Evolutionary conservation across 2,113 vertebrate species (phyloP), one percentile per base, ranked within the genome.

Genomic region (Protobothrops mucrosquamatus): DNA sequence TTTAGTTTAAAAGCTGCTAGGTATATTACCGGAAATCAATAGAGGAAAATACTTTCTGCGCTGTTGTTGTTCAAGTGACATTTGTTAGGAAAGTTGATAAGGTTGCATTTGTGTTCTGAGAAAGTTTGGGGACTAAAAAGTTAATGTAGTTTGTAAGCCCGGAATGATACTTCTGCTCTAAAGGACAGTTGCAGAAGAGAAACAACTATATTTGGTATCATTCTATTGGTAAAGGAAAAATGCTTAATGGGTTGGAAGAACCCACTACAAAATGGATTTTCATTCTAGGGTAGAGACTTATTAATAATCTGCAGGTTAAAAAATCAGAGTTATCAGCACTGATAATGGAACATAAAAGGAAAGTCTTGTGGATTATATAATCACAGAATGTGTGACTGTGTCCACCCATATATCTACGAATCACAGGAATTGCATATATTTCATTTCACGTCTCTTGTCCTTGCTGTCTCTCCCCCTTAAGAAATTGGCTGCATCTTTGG

Each of bases 291-390:
- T 91, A 88, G 85, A 91, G 64, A 88, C 61, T 88, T 93, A 93
- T 89, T 93, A 88, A 93, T 59, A 88, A 91, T 93, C 51, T 91
- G 59, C 39, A 74, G 89, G 81, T 88, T 91, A 74, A 51, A 93
- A 61, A 34, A 91, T 52, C 64, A 91, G 43, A 93, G 91, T 91
- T 89, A 91, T 91, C 51, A 81, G 59, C 55, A 26, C 59, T 52
- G 93, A 91, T 91, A 51, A 64, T 64, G 59, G 59, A 29, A 64
- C 9, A 29, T 64, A 64, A 64, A 29, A 34, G 43, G 86, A 91
- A 91, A 88, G 59, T 20, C 46, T 69, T 88, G 69, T 69, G 57
- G 89, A 87, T 91, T 88, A 91, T 74, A 8, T 74, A 64, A 12
- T 64, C 90, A 46, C 57, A 89, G 11, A 85, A 88, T 43, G 34